Evolutionary conservation across 2,888 invertebrate genomes (phyloP), one percentile per base, ranked within the genome.

Genomic region (Thyatira batis): DNA sequence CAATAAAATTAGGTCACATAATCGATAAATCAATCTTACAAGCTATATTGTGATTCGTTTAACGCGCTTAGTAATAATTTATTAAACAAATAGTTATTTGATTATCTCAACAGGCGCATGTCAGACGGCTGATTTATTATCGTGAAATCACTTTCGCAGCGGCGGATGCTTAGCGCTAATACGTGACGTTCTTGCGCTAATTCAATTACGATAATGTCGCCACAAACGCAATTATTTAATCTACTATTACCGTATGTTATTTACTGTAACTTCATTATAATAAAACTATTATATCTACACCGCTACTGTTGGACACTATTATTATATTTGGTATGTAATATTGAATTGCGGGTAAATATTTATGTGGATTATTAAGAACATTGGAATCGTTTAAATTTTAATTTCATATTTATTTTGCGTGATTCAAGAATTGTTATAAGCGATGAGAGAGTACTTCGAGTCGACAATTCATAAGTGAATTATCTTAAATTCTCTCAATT

Each of bases 121-220:
- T 73, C 67, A 67, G 60, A 28, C 58, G 55, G 61, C 58, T 71
- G 75, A 76, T 80, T 76, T 76, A 76, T 76, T 71, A 75, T 74
- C 69, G 55, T 49, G 54, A 57, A 66, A 71, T 73, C 67, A 71
- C 71, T 74, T 78, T 76, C 71, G 57, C 68, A 54, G 56, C 60
- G 50, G 54, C 53, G 45, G 53, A 54, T 58, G 53, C 61, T 63
- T 63, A 62, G 50, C 57, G 56, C 50, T 28, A 55, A 52, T 63
- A 61, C 60, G 62, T 71, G 65, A 67, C 70, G 63, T 63, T 69
- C 65, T 69, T 65, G 67, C 67, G 69, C 71, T 73, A 69, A 69
- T 68, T 69, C 60, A 67, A 71, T 77, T 73, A 69, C 58, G 60
- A 72, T 69, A 65, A 65, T 69, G 65, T 71, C 69, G 63, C 64